Evolutionary conservation across 2,797 vertebrate species (phyloP).

Genomic region (Sphenopsis melanotis): DNA sequence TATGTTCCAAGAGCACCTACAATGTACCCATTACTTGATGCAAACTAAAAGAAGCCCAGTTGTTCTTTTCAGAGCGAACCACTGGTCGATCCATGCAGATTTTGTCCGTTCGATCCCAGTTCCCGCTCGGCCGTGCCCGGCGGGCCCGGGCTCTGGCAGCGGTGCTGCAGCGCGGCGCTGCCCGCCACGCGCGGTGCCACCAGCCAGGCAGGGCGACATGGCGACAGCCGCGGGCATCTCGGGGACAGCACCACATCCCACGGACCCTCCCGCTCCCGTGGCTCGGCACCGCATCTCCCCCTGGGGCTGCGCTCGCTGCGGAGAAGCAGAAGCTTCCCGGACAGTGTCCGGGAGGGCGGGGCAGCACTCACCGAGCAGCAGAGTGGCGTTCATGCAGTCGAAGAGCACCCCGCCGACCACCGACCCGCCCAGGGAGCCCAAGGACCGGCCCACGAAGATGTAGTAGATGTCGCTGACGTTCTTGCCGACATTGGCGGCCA

Average conservation of each 20-base stretch:
- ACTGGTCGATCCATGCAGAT: not conserved
- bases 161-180: accelerated
- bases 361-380: conserved; percentile 84
- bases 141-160: not conserved
- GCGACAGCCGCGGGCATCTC: accelerated
- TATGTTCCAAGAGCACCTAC: accelerated
- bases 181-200: accelerated
- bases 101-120: accelerated
- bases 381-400: conserved; percentile 81
- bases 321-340: not conserved
- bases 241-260: accelerated
- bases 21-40: accelerated
- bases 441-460: conserved; percentile 88
- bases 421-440: conserved; percentile 87
- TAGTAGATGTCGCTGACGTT: conserved; percentile 89
- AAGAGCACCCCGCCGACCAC: conserved; percentile 86
- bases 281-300: not conserved
- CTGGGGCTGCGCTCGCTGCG: not conserved
- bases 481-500: conserved; percentile 86
- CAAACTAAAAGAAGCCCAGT: accelerated
- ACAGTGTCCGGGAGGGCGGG: accelerated
- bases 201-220: accelerated
- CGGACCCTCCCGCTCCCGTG: not conserved
- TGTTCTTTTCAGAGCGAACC: not conserved
- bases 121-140: accelerated